Percentiles rank a stretch among this genome's conserved stretches.
These are phyloP conservation scores for Delia radicum DNA, from an alignment of 1,140 invertebrate genomes.

Conservation along the genomic window DNA sequence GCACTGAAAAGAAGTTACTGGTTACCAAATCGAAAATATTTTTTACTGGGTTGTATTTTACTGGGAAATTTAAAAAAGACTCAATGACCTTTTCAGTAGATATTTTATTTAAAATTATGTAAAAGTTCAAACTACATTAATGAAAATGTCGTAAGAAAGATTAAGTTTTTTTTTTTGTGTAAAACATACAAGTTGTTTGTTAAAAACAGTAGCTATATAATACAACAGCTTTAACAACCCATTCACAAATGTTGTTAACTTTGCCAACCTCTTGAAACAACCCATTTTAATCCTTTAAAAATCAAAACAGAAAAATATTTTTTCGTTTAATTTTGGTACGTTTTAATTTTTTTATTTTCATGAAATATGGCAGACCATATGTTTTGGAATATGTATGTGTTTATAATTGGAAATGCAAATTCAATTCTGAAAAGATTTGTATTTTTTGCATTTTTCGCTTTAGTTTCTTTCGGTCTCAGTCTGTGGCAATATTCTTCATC, in stretches of 20 bases:
- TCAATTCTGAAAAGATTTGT: neutral
- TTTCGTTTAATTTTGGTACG: neutral
- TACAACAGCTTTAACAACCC: neutral
- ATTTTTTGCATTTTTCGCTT: neutral
- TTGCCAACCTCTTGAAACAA: neutral
- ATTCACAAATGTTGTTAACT: neutral
- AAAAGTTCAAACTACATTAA: neutral
- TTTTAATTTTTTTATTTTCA: neutral
- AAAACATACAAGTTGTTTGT: neutral
- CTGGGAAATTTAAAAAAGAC: neutral
- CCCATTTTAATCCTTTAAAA: neutral
- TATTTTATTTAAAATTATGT: too few relatives aligned
- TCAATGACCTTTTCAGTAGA: neutral
- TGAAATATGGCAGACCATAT: neutral
- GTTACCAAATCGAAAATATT: too few relatives aligned
- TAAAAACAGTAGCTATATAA: neutral
- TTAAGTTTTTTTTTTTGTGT: neutral
- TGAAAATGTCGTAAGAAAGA: neutral
- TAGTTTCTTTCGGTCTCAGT: neutral
- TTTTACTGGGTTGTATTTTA: too few relatives aligned
- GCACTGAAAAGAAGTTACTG: too few relatives aligned
- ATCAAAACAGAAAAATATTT: too few relatives aligned
- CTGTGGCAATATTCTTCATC: neutral
- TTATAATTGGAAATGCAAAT: slow-evolving; percentile 1
- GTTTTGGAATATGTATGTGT: neutral